Percentiles rank a stretch among this genome's conserved stretches.
Conservation (phyloP, 2,113 vertebrate species). For the Chascanopsetta lugubris region DNA sequence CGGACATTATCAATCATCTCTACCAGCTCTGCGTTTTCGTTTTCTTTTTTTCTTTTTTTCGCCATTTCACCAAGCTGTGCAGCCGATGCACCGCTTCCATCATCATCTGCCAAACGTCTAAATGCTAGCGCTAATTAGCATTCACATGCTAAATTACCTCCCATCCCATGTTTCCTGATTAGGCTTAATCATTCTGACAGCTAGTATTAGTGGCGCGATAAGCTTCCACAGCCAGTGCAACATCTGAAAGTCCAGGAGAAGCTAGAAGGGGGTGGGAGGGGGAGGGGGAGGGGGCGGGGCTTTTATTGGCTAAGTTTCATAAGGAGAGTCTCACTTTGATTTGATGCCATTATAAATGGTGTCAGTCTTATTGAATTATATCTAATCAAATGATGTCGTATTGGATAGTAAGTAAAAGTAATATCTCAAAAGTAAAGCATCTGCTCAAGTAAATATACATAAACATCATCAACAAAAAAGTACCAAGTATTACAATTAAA, state of each 20-base stretch:
- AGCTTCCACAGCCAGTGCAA: conserved; percentile 45
- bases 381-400: too few species aligned
- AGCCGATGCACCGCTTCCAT: conserved; percentile 75
- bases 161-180: conserved; percentile 77
- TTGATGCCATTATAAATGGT: background rate
- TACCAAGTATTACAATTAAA: too few species aligned
- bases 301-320: conserved; percentile 2
- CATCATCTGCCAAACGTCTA: conserved; percentile 74
- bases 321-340: background rate
- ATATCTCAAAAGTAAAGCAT: too few species aligned
- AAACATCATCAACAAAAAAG: too few species aligned
- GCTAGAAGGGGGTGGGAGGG: too few species aligned
- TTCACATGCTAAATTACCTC: conserved; percentile 81
- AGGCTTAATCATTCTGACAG: conserved; percentile 76
- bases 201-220: conserved; percentile 56
- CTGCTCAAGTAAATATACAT: too few species aligned
- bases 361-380: background rate
- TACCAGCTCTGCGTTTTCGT: conserved; percentile 60
- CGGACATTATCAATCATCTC: conserved; percentile 71
- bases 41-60: too few species aligned
- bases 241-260: conserved; percentile 43
- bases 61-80: conserved; percentile 67
- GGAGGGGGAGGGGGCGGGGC: too few species aligned
- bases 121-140: conserved; percentile 79
- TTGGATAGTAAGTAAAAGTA: too few species aligned